Base-by-base conservation (phyloP, 1,140 invertebrate genomes). In the Eufriesea mexicana region DNA sequence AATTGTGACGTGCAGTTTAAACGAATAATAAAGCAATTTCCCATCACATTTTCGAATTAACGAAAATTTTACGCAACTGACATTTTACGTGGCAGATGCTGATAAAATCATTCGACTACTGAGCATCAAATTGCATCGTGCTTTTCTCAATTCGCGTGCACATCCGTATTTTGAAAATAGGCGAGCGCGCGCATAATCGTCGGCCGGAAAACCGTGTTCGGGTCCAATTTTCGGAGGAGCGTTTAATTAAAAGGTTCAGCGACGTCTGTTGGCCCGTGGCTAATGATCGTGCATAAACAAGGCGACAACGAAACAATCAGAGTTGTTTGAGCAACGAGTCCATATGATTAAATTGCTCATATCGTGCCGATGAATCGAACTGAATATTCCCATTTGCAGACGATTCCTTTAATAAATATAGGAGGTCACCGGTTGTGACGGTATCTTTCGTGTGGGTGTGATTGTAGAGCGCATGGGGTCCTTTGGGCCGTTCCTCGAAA, bases 221-320 rank as follows among this genome's bases (percentile, higher is more conserved):
- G n/a, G 16, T 35, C 20, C 47, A 78, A 78, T 57, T 78, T 57
- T 78, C 62, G 51, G 2, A 55, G n/a, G 16, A 2, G 64, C 18
- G 35, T 70, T 79, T 70, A 70, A 79, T 70, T 68, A 49, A 79
- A 79, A 59, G 54, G 54, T 68, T 68, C 54, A 57, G 49, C 35
- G 35, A 45, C 10, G 76, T 14, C 10, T 59, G 76, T 78, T 78
- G 35, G 51, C 25, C 61, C 61, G 74, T 35, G 75, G 59, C 66
- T 25, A 68, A 68, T 47, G 23, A 57, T 67, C 23, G 62, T 45
- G 23, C 66, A 59, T 79, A 79, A 79, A 79, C 66, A 77, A 79
- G 35, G 12, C 16, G 10, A 57, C 42, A 70, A 70, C 9, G 64
- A 78, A 55, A 57, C 51, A 28, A 59, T 70, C 18, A 28, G 0